These are phyloP conservation scores for Colinus virginianus DNA, from an alignment of 2,113 vertebrate species.

Conservation along the genomic window DNA sequence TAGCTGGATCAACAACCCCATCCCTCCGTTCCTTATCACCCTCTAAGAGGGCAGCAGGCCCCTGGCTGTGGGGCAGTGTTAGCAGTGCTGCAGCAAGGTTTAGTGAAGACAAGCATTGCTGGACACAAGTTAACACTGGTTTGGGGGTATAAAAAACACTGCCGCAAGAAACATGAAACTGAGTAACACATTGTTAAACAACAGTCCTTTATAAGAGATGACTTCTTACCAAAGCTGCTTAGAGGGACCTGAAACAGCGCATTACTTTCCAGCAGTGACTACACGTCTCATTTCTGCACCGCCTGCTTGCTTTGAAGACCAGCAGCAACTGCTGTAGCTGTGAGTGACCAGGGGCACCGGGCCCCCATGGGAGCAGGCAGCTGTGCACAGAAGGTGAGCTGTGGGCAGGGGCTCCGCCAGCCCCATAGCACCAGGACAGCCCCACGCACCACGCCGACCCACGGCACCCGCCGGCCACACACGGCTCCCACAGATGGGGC, in stretches of 20 bases:
- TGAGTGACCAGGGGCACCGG: rapidly evolving
- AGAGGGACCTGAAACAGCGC: neutral
- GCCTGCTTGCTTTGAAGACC: neutral
- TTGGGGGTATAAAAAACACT: neutral
- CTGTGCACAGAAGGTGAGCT: no score
- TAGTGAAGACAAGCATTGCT: neutral
- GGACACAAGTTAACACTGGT: neutral
- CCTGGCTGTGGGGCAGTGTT: neutral
- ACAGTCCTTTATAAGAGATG: neutral
- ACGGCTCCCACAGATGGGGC: conserved; percentile 20
- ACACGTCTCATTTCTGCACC: neutral
- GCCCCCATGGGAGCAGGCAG: neutral
- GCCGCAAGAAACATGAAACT: neutral
- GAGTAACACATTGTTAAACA: neutral
- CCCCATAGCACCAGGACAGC: neutral
- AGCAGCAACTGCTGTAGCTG: neutral
- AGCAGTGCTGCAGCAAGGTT: no score
- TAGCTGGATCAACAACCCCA: neutral
- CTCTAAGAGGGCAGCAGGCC: neutral
- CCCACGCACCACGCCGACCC: no score
- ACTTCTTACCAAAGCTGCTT: neutral
- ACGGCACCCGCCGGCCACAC: no score
- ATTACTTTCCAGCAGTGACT: neutral
- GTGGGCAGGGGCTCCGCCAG: no score
- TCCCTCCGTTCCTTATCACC: no score